Base-by-base conservation (phyloP, 2,888 invertebrate genomes). In the Venusia cambrica region DNA sequence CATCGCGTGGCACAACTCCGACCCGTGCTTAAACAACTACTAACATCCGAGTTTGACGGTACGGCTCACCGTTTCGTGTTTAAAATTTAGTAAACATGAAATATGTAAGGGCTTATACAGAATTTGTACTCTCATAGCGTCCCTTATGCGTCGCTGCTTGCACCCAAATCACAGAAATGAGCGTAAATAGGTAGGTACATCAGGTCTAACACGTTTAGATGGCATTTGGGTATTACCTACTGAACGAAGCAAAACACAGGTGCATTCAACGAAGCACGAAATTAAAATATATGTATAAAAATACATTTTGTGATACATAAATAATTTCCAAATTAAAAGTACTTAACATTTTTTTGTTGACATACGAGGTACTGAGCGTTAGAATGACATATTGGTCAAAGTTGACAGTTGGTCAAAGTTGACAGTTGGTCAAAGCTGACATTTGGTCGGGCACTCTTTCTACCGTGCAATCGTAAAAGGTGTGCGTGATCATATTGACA, bases 41-140 rank as follows among this genome's bases (percentile, higher is more conserved):
- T 37, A 43, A 25, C 15, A 36, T 32, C 34, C 36, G 22, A 62
- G 52, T 48, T 47, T 54, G 68, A 73, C 68, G 67, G 68, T 62
- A 75, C 72, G 16, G 20, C 20, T 11, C 13, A 24, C 28, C 39
- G 76, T 76, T 75, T 64, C 67, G 52, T 60, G 59, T 74, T 76
- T 72, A 74, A 72, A 73, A 74, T 78, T 76, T 78, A 35, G 29
- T 33, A 79, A 75, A 75, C 73, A 79, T 43, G 68, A 76, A 78
- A 77, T 78, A 81, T 74, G 73, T 76, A 79, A 88, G 89, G 89
- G 88, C 89, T 89, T 89, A 89, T 88, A 90, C 88, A 90, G 90
- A 91, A 92, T 92, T 92, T 92, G 92, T 92, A 92, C 92, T 92
- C 89, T 90, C 65, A 34, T 14, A 76, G 76, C 75, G 74, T 83